phyloP scores from a whole-genome alignment of 2,888 invertebrate species.

The Sinopyrophorus schimmeli region DNA sequence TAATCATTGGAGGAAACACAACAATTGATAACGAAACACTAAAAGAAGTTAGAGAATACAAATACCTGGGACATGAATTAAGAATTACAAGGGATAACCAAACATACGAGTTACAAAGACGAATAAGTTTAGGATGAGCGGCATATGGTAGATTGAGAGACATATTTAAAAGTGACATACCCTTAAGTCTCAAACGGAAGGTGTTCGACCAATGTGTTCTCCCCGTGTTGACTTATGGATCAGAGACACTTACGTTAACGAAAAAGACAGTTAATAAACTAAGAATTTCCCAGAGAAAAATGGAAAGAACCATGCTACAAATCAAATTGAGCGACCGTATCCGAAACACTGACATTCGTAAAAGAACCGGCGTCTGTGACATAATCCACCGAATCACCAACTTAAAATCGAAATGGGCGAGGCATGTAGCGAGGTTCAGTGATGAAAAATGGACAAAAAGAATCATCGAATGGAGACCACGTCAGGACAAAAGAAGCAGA shows the following conservation, averaged over 20 bases:
- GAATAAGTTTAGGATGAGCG: constrained; percentile 1
- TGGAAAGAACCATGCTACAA: not conserved
- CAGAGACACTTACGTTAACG: constrained; percentile 1
- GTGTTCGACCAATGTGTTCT: constrained; percentile 6
- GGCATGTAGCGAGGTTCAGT: not conserved
- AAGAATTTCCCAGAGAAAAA: too few relatives aligned
- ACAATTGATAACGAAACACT: not conserved
- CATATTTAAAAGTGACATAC: not conserved
- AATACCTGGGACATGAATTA: not conserved
- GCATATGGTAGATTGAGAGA: constrained; percentile 8
- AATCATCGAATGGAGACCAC: constrained; percentile 2
- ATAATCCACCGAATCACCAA: constrained; percentile 5
- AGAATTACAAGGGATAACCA: not conserved
- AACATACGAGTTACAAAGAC: constrained; percentile 2
- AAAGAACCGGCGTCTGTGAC: not conserved
- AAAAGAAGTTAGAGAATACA: not conserved
- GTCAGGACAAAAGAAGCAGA: constrained; percentile 4
- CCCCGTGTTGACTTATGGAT: not conserved
- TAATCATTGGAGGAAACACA: constrained; percentile 5
- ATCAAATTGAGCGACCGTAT: constrained; percentile 5
- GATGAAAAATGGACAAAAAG: constrained; percentile 7
- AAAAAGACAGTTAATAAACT: too few relatives aligned
- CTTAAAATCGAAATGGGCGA: constrained; percentile 1
- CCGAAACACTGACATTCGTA: not conserved
- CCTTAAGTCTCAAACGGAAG: not conserved